Conservation (phyloP, 2,113 vertebrate genomes). For the Synchiropus splendidus region DNA sequence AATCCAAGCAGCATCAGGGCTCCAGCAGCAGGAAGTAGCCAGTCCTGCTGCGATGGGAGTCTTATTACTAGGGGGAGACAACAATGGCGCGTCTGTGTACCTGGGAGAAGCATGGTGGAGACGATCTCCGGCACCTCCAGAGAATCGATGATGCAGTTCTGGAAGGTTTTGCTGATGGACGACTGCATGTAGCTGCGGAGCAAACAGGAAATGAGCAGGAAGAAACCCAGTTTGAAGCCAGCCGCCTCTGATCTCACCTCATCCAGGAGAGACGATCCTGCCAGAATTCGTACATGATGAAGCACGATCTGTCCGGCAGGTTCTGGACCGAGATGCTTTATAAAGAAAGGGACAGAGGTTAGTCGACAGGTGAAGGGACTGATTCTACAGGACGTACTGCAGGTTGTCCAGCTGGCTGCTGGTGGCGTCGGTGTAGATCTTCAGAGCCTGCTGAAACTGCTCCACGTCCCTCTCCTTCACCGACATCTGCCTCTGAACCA, state of each 20-base stretch:
- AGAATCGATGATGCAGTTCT: conserved; percentile 52
- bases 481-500: conserved; percentile 85
- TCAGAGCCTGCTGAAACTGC: conserved; percentile 76
- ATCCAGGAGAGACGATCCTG: conserved; percentile 86
- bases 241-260: conserved; percentile 58
- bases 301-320: conserved; percentile 75
- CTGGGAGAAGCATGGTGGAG: conserved; percentile 63
- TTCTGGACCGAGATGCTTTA: conserved; percentile 79
- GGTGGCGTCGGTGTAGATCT: conserved; percentile 78
- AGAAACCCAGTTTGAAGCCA: neutral
- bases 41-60: too few species aligned
- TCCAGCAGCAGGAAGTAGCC: too few species aligned
- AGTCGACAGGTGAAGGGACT: conserved; percentile 1
- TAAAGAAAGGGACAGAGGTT: neutral
- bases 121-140: conserved; percentile 58
- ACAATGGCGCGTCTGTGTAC: conserved; percentile 31
- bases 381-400: conserved; percentile 53
- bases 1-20: too few species aligned
- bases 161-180: conserved; percentile 60
- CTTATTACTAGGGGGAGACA: too few species aligned
- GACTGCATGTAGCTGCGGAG: conserved; percentile 83
- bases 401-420: conserved; percentile 77
- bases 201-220: conserved; percentile 1
- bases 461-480: conserved; percentile 73
- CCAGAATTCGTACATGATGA: conserved; percentile 90